A percentile compares a stretch with the other conserved stretches of the same genome.
Evolutionary conservation across 2,888 invertebrate species (phyloP).

Genomic region (Steinernema scapterisci): DNA sequence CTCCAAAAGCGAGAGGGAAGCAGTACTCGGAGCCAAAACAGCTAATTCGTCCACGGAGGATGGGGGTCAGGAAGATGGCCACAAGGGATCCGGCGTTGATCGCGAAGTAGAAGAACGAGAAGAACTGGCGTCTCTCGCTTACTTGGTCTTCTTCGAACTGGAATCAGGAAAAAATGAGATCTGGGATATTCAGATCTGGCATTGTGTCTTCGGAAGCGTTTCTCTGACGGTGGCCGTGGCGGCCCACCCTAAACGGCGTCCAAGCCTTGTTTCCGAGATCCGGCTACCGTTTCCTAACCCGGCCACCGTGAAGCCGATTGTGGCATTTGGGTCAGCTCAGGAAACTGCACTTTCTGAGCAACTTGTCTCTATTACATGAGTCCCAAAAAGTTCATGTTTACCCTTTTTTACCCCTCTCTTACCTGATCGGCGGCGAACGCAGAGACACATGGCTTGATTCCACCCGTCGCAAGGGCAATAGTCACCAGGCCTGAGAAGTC

Average conservation of each 20-base stretch:
- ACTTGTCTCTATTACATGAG: not conserved
- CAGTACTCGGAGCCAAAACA: conserved; percentile 65
- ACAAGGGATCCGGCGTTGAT: conserved; percentile 80
- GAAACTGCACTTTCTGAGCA: too few relatives aligned
- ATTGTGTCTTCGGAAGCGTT: too few relatives aligned
- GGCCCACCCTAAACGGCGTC: too few relatives aligned
- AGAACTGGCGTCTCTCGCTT: conserved; percentile 81
- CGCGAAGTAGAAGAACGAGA: conserved; percentile 90
- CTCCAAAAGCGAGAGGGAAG: conserved; percentile 67
- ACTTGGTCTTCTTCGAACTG: conserved; percentile 73
- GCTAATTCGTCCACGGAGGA: conserved; percentile 59
- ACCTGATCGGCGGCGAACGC: conserved; percentile 89
- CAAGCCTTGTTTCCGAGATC: too few relatives aligned
- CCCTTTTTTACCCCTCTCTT: not conserved
- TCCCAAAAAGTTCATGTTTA: not conserved
- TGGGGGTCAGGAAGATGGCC: conserved; percentile 64
- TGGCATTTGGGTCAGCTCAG: too few relatives aligned
- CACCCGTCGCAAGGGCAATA: conserved; percentile 88
- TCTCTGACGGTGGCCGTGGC: too few relatives aligned
- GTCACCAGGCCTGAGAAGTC: conserved; percentile 75
- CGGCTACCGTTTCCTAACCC: too few relatives aligned
- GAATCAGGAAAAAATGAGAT: conserved; percentile 30
- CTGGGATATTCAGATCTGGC: too few relatives aligned
- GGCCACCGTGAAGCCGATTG: too few relatives aligned
- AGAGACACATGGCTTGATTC: conserved; percentile 92